Conservation (phyloP, 2,888 invertebrate species). For the Cinara cedri region DNA sequence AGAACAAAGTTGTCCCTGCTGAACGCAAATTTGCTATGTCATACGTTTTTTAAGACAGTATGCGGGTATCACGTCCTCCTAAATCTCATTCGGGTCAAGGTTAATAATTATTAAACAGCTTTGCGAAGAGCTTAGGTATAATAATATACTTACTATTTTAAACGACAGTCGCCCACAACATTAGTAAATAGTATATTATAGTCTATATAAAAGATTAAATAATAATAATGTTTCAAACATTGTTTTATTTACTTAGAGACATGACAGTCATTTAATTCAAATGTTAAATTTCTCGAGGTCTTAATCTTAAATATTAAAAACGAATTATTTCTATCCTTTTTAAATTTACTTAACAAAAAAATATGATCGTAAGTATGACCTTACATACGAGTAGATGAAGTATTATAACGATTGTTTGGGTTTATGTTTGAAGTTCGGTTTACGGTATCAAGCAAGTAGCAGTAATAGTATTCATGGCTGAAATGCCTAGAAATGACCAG, state of each 20-base stretch:
- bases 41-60: no score
- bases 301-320: neutral
- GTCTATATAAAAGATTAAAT: conserved; percentile 10
- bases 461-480: conserved; percentile 49
- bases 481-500: conserved; percentile 47
- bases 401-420: conserved; percentile 8
- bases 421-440: conserved; percentile 18
- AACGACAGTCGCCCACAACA: conserved; percentile 27
- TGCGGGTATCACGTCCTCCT: no score
- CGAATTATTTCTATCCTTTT: neutral
- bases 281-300: conserved; percentile 18
- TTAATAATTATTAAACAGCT: conserved; percentile 28
- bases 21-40: no score
- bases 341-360: no score
- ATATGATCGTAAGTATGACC: conserved; percentile 8
- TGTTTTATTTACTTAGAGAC: conserved; percentile 16
- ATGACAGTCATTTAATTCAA: neutral
- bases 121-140: neutral
- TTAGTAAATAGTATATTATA: no score
- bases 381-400: conserved; percentile 15
- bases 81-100: conserved; percentile 40
- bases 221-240: conserved; percentile 14
- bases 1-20: no score
- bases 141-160: neutral
- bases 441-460: conserved; percentile 13